Evolutionary conservation across 1,140 invertebrate species (phyloP).

Genomic region (Drosophila pectinifera): DNA sequence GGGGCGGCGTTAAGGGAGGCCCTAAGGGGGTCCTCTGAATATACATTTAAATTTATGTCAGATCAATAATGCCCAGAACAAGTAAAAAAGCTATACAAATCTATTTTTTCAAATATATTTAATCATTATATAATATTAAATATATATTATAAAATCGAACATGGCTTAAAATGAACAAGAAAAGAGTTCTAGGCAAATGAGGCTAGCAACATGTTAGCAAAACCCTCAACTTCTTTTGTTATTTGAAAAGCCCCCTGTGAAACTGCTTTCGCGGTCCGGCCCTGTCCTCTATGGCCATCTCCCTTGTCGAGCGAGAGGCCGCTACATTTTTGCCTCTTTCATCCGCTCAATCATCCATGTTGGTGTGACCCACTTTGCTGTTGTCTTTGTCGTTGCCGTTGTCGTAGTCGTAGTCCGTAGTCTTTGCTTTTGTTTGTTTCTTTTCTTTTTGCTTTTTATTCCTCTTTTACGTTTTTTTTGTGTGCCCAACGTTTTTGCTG

Average conservation of each 20-base stretch:
- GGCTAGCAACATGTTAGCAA: too few relatives aligned
- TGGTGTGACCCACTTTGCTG: slow-evolving; percentile 77
- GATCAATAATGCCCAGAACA: too few relatives aligned
- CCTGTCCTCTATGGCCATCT: slow-evolving; percentile 5
- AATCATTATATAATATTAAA: too few relatives aligned
- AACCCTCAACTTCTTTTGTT: too few relatives aligned
- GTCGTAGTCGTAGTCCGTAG: slow-evolving; percentile 20
- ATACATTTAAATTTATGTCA: not conserved
- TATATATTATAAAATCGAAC: too few relatives aligned
- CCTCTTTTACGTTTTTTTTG: not conserved
- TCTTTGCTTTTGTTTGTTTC: slow-evolving; percentile 25
- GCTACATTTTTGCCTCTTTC: slow-evolving; percentile 8
- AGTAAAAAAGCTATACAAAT: too few relatives aligned
- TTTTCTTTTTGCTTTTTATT: not conserved
- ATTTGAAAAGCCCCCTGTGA: not conserved
- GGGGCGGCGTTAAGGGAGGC: not conserved
- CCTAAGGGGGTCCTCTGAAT: not conserved
- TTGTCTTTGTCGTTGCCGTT: slow-evolving; percentile 18
- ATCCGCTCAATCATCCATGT: slow-evolving; percentile 29
- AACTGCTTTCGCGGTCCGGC: not conserved
- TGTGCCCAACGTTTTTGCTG: slow-evolving; percentile 22
- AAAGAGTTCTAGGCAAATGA: too few relatives aligned
- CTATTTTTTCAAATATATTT: too few relatives aligned
- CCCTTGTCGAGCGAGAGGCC: not conserved
- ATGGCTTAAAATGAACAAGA: too few relatives aligned